Evolutionary conservation across 2,888 invertebrate genomes (phyloP), one percentile per base, ranked within the genome.

Genomic region (Creontiades dilutus): DNA sequence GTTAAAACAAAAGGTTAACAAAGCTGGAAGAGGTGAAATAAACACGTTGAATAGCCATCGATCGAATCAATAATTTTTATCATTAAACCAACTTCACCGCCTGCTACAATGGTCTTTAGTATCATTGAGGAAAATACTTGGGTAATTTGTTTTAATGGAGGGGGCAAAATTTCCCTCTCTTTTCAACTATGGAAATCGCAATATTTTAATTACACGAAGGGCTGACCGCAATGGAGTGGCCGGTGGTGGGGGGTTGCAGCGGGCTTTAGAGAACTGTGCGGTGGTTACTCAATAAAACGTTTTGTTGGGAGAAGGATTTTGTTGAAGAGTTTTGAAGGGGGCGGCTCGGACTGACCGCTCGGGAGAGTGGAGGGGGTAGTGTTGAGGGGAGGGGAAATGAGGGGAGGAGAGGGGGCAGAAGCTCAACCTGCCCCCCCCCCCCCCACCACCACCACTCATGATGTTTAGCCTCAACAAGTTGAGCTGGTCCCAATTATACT

Each of bases 381-480:
- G 37, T 37, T 37, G 37, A 7, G 37, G 14, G n/a, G 5, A 57
- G 57, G n/a, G n/a, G 57, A n/a, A 16, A 1, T n/a, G n/a, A n/a
- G 12, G 57, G n/a, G 57, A n/a, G 57, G 57, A n/a, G 16, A n/a
- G 57, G 57, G 57, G 57, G 57, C 52, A 52, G 52, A 37, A 37
- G 37, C 37, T n/a, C n/a, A n/a, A n/a, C n/a, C n/a, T n/a, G n/a
- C n/a, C n/a, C n/a, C 37, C 37, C 37, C 11, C 14, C 52, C 11
- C 75, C 75, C 16, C 19, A 2, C 9, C 75, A 75, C 75, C 12
- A 9, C 61, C 19, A 16, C 16, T 19, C 52, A n/a, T n/a, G 48
- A 23, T 82, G 27, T 82, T 82, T 82, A 82, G 82, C 55, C 52
- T 82, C 82, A 82, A 82, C 82, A 27, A 82, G 48, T 82, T 55